A percentile compares a stretch with the other conserved stretches of the same genome.
phyloP scores from a whole-genome alignment of 2,113 vertebrate species.

The Gnathonemus longibarbis region DNA sequence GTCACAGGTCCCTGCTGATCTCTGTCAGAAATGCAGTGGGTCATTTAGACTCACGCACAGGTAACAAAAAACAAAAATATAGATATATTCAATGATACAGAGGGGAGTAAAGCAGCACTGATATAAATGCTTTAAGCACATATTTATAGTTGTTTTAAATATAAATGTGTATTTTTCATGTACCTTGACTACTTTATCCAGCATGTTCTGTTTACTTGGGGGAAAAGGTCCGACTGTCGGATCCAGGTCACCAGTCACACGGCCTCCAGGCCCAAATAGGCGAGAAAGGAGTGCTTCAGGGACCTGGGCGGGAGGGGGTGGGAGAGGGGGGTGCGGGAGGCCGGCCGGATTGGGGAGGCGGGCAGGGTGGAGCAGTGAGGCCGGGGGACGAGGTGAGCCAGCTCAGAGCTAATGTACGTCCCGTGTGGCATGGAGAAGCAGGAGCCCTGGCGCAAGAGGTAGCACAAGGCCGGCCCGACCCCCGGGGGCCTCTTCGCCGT shows the following conservation, averaged over 20 bases:
- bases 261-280: constrained; percentile 93
- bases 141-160: constrained; percentile 65
- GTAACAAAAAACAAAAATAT: constrained; percentile 28
- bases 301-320: constrained; percentile 69
- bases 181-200: constrained; percentile 43
- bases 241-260: constrained; percentile 68
- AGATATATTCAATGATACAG: constrained; percentile 53
- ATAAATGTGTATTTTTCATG: constrained; percentile 40
- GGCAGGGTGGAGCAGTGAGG: constrained; percentile 38
- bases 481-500: constrained; percentile 57
- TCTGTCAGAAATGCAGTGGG: constrained; percentile 43
- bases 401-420: constrained; percentile 88
- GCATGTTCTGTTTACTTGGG: constrained; percentile 62
- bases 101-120: constrained; percentile 86
- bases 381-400: constrained; percentile 83
- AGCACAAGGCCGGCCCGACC: constrained; percentile 45
- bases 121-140: constrained; percentile 86
- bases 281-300: constrained; percentile 96
- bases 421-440: constrained; percentile 64
- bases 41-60: constrained; percentile 51
- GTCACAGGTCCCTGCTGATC: constrained; percentile 44
- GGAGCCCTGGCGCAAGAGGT: constrained; percentile 59
- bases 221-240: constrained; percentile 43
- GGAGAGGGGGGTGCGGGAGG: constrained; percentile 47
- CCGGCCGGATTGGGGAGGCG: constrained; percentile 30